These are phyloP conservation scores for Meganola albula DNA, from an alignment of 2,888 invertebrate species.

Conservation along the genomic window DNA sequence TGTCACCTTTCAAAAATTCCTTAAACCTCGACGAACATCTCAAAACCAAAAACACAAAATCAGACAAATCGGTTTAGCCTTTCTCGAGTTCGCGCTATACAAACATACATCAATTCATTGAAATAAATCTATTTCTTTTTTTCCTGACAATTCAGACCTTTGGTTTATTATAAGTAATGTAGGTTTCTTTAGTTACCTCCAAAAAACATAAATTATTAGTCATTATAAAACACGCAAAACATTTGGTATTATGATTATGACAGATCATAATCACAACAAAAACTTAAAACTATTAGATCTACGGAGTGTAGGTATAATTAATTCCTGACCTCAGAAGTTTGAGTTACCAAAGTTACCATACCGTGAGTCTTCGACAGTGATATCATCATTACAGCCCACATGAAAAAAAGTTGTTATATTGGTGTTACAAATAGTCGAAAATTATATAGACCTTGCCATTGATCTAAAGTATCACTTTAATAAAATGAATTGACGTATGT, in stretches of 20 bases:
- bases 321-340: background rate
- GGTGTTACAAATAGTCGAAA: slow-evolving; percentile 22
- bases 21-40: too few relatives aligned
- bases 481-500: background rate
- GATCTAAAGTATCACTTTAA: background rate
- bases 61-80: too few relatives aligned
- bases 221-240: too few relatives aligned
- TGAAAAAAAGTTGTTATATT: slow-evolving; percentile 24
- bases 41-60: too few relatives aligned
- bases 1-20: too few relatives aligned
- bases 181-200: background rate
- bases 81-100: too few relatives aligned
- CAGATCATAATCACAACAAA: background rate
- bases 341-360: slow-evolving; percentile 2
- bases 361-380: slow-evolving; percentile 33
- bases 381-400: slow-evolving; percentile 52
- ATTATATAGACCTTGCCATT: background rate
- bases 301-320: background rate
- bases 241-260: background rate
- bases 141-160: background rate
- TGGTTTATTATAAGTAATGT: slow-evolving; percentile 1
- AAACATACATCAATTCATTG: too few relatives aligned
- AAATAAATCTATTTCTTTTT: background rate
- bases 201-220: background rate
- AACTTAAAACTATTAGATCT: background rate